These are phyloP conservation scores for Aleiodes testaceus DNA, from an alignment of 2,888 invertebrate species.

Conservation along the genomic window DNA sequence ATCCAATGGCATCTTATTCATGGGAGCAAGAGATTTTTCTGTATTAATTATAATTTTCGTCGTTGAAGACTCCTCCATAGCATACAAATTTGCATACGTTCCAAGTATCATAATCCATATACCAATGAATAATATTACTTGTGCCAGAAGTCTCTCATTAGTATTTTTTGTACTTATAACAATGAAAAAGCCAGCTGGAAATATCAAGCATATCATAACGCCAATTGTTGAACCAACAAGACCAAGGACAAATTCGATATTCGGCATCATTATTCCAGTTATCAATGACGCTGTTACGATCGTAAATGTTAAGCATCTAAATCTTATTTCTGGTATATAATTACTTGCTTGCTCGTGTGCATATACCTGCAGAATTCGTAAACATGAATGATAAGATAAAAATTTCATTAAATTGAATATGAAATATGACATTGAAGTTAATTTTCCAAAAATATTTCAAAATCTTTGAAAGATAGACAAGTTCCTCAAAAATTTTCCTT, in stretches of 20 bases:
- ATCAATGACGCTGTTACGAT: conserved; percentile 85
- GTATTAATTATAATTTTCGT: conserved; percentile 60
- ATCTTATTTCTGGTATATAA: conserved; percentile 89
- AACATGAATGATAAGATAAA: not conserved
- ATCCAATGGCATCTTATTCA: conserved; percentile 62
- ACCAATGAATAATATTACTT: conserved; percentile 88
- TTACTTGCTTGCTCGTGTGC: conserved; percentile 79
- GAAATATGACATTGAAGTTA: not conserved
- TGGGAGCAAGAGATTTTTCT: conserved; percentile 61
- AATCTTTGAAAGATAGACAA: conserved; percentile 23
- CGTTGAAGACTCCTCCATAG: conserved; percentile 78
- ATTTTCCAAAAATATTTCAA: not conserved
- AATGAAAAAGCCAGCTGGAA: conserved; percentile 93
- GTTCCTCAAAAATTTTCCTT: too few relatives aligned
- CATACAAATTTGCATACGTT: conserved; percentile 90
- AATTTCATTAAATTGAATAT: too few relatives aligned
- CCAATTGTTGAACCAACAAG: conserved; percentile 97
- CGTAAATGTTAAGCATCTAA: conserved; percentile 86
- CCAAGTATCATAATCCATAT: conserved; percentile 91
- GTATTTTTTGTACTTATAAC: conserved; percentile 88
- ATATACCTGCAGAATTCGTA: conserved; percentile 75
- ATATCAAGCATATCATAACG: conserved; percentile 91
- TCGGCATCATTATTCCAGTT: conserved; percentile 91
- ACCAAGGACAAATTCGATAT: conserved; percentile 94
- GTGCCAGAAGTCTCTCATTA: conserved; percentile 87